These are phyloP conservation scores for Chunga burmeisteri DNA, from an alignment of 2,113 vertebrate genomes.

Conservation along the genomic window DNA sequence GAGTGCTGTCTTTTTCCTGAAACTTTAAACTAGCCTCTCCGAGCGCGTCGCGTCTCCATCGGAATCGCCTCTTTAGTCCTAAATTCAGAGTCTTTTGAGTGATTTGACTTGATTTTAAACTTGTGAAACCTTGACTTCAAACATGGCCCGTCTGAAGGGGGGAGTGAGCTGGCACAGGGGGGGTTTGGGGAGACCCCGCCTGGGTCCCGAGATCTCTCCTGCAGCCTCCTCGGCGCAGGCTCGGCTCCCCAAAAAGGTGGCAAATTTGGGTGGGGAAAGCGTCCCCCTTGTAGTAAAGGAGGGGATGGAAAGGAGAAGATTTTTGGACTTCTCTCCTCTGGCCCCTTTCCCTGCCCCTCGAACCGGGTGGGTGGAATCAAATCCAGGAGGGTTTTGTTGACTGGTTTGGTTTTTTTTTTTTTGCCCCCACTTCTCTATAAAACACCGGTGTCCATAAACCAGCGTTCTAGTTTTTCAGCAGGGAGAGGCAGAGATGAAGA, in stretches of 20 bases:
- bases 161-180: not conserved
- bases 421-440: not conserved
- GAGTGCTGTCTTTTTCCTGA: not conserved
- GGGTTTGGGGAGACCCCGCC: not conserved
- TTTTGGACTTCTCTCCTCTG: not conserved
- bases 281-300: accelerated
- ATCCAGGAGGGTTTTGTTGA: not conserved
- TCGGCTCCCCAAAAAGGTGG: not conserved
- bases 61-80: not conserved
- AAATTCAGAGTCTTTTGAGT: not conserved
- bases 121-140: not conserved
- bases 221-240: not conserved
- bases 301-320: not conserved
- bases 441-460: too few species aligned
- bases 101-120: not conserved
- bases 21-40: not conserved
- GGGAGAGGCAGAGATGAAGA: not conserved
- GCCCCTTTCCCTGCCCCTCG: not conserved
- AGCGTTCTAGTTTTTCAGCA: not conserved
- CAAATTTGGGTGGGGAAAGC: not conserved
- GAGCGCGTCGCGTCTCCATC: not conserved
- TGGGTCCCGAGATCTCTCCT: accelerated
- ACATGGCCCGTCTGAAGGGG: too few species aligned
- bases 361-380: not conserved
- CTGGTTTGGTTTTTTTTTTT: too few species aligned